Conservation (phyloP, 2,888 invertebrate genomes). For the Allacma fusca region DNA sequence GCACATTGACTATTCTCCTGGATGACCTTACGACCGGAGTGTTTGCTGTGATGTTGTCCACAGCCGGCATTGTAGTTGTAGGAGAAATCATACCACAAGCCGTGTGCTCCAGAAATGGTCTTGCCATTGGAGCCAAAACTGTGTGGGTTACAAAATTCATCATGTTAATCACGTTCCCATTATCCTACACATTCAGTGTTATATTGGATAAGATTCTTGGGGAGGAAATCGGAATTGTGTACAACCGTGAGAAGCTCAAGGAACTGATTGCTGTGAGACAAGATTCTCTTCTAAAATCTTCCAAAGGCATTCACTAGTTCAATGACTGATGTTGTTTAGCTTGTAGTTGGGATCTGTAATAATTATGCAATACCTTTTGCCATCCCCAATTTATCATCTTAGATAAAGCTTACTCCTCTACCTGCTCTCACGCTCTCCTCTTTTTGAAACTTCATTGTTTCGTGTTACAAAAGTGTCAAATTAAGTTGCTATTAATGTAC, state of each 20-base stretch:
- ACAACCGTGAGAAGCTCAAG: slow-evolving; percentile 93
- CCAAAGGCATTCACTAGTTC: background rate
- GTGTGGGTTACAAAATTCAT: slow-evolving; percentile 91
- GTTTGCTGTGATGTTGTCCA: slow-evolving; percentile 85
- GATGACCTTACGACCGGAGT: slow-evolving; percentile 93
- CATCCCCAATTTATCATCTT: too few relatives aligned
- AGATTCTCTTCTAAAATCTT: background rate
- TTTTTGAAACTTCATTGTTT: too few relatives aligned
- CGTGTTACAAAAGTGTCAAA: too few relatives aligned
- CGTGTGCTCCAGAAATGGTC: slow-evolving; percentile 91
- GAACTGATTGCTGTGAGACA: slow-evolving; percentile 85
- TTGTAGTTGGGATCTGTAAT: background rate
- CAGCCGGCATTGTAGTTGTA: slow-evolving; percentile 90
- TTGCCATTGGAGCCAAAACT: slow-evolving; percentile 95
- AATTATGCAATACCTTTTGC: too few relatives aligned
- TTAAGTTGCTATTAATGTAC: too few relatives aligned
- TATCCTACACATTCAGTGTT: slow-evolving; percentile 91
- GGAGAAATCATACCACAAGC: slow-evolving; percentile 98
- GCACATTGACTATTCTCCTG: slow-evolving; percentile 93
- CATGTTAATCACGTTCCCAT: slow-evolving; percentile 91
- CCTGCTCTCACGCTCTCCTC: too few relatives aligned
- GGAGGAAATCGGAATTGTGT: slow-evolving; percentile 96
- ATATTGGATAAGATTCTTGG: slow-evolving; percentile 89
- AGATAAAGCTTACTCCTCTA: too few relatives aligned
- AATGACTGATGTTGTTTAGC: background rate